Evolutionary conservation across 2,888 invertebrate species (phyloP).

Genomic region (Caenorhabditis japonica): DNA sequence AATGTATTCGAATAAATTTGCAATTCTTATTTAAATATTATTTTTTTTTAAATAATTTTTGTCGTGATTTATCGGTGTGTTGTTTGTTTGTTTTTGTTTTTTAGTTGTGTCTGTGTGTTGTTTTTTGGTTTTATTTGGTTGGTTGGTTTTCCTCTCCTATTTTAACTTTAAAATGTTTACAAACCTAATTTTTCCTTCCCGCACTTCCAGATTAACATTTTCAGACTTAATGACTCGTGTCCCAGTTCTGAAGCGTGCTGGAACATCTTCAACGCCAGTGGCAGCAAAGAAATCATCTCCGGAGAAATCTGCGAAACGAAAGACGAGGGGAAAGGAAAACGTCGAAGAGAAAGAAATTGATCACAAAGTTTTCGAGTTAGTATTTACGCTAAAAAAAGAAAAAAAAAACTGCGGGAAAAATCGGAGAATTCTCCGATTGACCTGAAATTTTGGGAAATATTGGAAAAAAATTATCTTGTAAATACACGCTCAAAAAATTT

Average conservation of each 20-base stretch:
- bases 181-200: not conserved
- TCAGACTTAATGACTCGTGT: constrained; percentile 9
- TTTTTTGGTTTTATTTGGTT: not conserved
- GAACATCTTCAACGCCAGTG: not conserved
- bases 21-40: not conserved
- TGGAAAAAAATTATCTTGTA: too few species aligned
- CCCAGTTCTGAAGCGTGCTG: constrained; percentile 11
- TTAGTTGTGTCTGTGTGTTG: constrained; percentile 9
- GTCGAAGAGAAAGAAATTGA: constrained; percentile 8
- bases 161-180: too few species aligned
- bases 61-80: not conserved
- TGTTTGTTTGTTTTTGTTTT: not conserved
- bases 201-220: not conserved
- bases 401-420: too few species aligned
- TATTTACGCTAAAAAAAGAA: not conserved
- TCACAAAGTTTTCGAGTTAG: constrained; percentile 16
- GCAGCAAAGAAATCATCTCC: constrained; percentile 14
- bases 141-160: not conserved
- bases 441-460: too few species aligned
- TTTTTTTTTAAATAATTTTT: not conserved
- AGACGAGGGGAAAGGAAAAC: constrained; percentile 20
- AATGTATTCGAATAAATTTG: constrained; percentile 9
- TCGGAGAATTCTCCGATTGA: too few species aligned
- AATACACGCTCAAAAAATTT: too few species aligned
- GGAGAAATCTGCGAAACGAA: constrained; percentile 9